Conservation (phyloP, 1,140 invertebrate genomes). For the Latrodectus geometricus region DNA sequence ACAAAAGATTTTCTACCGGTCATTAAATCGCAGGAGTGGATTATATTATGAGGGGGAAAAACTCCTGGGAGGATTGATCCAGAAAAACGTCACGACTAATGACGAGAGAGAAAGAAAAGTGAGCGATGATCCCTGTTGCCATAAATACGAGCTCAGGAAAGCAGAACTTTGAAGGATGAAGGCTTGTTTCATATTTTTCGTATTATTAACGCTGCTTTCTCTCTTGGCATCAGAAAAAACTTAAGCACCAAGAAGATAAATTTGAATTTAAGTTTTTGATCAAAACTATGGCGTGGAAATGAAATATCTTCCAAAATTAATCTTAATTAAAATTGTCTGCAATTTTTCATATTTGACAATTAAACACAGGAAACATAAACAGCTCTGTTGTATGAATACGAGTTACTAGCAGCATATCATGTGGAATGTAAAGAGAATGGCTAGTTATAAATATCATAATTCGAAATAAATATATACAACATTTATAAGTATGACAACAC, state of each 20-base stretch:
- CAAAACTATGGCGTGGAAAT: no score
- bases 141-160: conserved; percentile 37
- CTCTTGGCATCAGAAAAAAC: neutral
- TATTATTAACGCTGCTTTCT: neutral
- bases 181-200: neutral
- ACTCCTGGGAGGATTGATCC: conserved; percentile 15
- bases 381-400: no score
- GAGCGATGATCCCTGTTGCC: conserved; percentile 30
- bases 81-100: conserved; percentile 42
- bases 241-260: neutral
- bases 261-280: neutral
- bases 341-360: no score
- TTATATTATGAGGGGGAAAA: conserved; percentile 1
- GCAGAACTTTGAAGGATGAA: conserved; percentile 25
- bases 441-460: no score
- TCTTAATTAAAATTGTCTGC: no score
- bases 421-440: no score
- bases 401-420: no score
- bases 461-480: no score
- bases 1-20: conserved; percentile 23
- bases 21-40: conserved; percentile 32
- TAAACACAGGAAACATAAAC: no score
- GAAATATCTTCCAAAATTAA: no score
- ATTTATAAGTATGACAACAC: no score
- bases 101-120: conserved; percentile 23